Percentiles rank a stretch among this genome's conserved stretches.
These are phyloP conservation scores for Pecten maximus DNA, from an alignment of 2,888 invertebrate genomes.

Conservation along the genomic window DNA sequence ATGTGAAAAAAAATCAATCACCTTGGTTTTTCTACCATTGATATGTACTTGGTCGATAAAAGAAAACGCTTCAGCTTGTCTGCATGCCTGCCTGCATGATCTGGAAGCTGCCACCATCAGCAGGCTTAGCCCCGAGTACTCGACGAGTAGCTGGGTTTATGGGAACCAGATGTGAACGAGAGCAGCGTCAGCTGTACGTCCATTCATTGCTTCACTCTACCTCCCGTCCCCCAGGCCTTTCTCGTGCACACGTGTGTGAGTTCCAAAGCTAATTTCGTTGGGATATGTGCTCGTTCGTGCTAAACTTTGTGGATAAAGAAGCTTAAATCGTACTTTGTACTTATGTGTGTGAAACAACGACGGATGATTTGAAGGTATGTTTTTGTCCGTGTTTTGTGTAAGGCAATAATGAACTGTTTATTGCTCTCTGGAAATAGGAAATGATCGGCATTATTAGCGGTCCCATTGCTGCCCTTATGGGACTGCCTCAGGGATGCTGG, in stretches of 20 bases:
- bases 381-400: neutral
- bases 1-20: constrained; percentile 14
- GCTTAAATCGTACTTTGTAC: neutral
- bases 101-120: neutral
- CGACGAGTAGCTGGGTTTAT: constrained; percentile 9
- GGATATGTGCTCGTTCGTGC: neutral
- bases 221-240: neutral
- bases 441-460: neutral
- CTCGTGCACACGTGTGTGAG: neutral
- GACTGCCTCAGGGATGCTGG: neutral
- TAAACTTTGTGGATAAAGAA: neutral
- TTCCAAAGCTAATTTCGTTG: neutral
- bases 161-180: constrained; percentile 4
- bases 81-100: neutral
- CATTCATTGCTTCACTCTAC: neutral
- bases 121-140: neutral
- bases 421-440: neutral
- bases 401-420: neutral
- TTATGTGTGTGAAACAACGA: neutral
- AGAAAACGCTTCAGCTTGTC: neutral
- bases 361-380: constrained; percentile 1
- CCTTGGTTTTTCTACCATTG: constrained; percentile 20
- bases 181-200: constrained; percentile 13
- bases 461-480: neutral
- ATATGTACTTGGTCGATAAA: constrained; percentile 5